Conservation (phyloP, 2,888 invertebrate species). For the Willowsia nigromaculata region DNA sequence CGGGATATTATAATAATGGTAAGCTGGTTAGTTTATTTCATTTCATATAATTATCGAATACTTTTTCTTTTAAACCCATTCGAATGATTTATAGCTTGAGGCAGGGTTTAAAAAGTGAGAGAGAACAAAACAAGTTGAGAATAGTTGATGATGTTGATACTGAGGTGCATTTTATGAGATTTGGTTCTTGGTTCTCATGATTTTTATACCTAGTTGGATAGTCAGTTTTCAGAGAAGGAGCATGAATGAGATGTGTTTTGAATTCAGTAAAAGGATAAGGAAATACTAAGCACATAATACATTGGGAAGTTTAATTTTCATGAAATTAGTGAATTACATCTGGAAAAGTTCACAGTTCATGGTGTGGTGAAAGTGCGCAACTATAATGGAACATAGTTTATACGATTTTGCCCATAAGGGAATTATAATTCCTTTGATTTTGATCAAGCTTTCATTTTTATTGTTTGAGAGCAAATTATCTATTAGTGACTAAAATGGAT, state of each 20-base stretch:
- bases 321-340: no score
- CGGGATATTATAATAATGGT: not conserved
- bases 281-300: no score
- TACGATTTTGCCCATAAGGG: no score
- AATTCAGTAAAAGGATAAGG: not conserved
- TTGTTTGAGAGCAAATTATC: no score
- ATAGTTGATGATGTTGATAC: not conserved
- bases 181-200: no score
- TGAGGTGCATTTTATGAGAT: not conserved
- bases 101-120: conserved; percentile 33
- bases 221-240: not conserved
- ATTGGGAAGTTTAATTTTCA: no score
- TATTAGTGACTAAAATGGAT: no score
- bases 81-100: conserved; percentile 21
- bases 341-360: no score
- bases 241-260: not conserved
- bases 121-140: not conserved
- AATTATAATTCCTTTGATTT: no score
- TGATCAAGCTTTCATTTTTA: no score
- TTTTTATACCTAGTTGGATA: not conserved
- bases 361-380: no score
- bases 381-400: no score
- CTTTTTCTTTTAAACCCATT: not conserved
- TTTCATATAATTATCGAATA: not conserved
- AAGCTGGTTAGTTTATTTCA: not conserved